A percentile compares a stretch with the other conserved stretches of the same genome.
phyloP scores from a whole-genome alignment of 2,888 invertebrate species.

The Drosophila neoperkinsi region DNA sequence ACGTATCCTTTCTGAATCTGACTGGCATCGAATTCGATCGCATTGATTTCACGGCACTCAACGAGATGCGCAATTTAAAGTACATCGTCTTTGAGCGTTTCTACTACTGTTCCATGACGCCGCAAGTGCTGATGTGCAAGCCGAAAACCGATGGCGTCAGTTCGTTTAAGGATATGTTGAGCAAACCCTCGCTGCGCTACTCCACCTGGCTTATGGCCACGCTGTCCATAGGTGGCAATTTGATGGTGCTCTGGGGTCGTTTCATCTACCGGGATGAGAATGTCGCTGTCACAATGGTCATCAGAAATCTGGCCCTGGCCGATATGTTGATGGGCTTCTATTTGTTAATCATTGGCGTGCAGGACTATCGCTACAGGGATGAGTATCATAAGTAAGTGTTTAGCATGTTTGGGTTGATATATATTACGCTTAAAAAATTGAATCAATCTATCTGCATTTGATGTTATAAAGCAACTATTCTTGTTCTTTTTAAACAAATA shows the following conservation, averaged over 20 bases:
- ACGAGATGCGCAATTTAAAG: constrained; percentile 85
- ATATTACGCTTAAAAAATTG: background rate
- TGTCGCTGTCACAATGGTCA: constrained; percentile 87
- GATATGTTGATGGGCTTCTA: constrained; percentile 90
- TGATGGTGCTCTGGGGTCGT: constrained; percentile 88
- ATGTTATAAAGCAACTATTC: background rate
- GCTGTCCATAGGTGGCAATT: constrained; percentile 88
- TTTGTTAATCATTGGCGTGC: constrained; percentile 87
- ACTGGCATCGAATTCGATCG: constrained; percentile 86
- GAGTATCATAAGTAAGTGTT: constrained; percentile 85
- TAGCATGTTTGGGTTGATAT: background rate
- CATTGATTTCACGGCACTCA: constrained; percentile 86
- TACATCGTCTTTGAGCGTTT: constrained; percentile 88
- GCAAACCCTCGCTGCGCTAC: constrained; percentile 87
- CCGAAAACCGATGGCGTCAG: constrained; percentile 89
- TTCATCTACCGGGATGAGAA: constrained; percentile 88
- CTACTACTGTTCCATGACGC: constrained; percentile 88
- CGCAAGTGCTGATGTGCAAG: constrained; percentile 87
- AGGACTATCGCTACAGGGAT: constrained; percentile 87
- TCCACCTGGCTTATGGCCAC: constrained; percentile 88
- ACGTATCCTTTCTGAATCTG: constrained; percentile 85
- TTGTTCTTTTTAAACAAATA: background rate
- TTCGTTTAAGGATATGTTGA: constrained; percentile 87
- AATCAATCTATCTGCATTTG: background rate
- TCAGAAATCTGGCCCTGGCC: constrained; percentile 88